Conservation (phyloP, 2,888 invertebrate species). For the Pycnomerus fuliginosus region DNA sequence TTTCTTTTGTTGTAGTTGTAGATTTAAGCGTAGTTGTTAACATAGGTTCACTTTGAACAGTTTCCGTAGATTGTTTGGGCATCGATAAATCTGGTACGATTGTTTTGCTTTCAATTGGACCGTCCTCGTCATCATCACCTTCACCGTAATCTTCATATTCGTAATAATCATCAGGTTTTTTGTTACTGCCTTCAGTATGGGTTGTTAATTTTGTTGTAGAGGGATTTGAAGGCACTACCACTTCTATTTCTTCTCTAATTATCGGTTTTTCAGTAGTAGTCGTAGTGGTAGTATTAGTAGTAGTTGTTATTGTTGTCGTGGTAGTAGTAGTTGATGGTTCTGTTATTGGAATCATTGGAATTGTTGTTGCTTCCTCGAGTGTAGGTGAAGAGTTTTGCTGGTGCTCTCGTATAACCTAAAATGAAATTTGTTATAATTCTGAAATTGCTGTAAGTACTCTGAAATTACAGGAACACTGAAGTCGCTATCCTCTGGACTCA, state of each 20-base stretch:
- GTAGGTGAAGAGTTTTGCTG: conserved; percentile 9
- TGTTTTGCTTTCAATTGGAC: conserved; percentile 50
- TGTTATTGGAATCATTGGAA: conserved; percentile 14
- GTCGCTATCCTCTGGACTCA: conserved; percentile 30
- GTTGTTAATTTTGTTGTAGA: too few relatives aligned
- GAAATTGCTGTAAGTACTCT: not conserved
- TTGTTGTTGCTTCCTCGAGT: conserved; percentile 3
- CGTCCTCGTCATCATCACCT: conserved; percentile 54
- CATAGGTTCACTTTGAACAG: conserved; percentile 3
- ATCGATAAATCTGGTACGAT: conserved; percentile 38
- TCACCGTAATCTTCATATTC: conserved; percentile 49
- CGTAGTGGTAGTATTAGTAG: conserved; percentile 23
- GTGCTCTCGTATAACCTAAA: conserved; percentile 19
- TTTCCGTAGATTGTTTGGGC: conserved; percentile 19
- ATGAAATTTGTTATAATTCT: conserved; percentile 3
- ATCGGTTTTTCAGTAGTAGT: conserved; percentile 23
- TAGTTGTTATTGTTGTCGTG: conserved; percentile 19
- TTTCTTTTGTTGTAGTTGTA: conserved; percentile 20
- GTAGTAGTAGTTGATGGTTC: conserved; percentile 21
- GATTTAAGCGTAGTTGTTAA: conserved; percentile 25
- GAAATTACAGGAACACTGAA: conserved; percentile 30
- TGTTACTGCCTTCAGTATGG: conserved; percentile 17
- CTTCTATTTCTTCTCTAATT: conserved; percentile 10
- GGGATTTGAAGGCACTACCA: too few relatives aligned
- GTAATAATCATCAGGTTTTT: conserved; percentile 39